Evolutionary conservation across 2,888 invertebrate species (phyloP).

Genomic region (Augochlorella aurata): DNA sequence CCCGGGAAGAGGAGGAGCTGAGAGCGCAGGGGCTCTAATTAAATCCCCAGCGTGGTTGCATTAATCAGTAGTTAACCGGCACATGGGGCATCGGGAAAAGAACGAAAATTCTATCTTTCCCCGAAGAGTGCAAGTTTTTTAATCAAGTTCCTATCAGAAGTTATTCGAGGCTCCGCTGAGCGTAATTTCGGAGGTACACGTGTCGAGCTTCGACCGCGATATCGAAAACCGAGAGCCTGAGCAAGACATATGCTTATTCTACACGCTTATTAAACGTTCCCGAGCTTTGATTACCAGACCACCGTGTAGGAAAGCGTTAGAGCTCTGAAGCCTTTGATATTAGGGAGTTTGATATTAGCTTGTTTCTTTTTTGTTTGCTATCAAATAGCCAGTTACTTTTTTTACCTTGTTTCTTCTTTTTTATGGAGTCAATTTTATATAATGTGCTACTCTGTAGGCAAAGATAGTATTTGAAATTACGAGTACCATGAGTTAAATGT

Average conservation of each 20-base stretch:
- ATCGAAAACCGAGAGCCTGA: constrained; percentile 26
- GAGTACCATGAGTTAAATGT: too few relatives aligned
- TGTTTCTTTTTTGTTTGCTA: not conserved
- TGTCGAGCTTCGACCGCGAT: constrained; percentile 17
- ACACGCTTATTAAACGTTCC: constrained; percentile 29
- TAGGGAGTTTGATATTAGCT: not conserved
- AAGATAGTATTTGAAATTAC: too few relatives aligned
- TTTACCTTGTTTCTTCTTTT: not conserved
- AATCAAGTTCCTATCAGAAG: constrained; percentile 8
- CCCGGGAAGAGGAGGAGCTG: not conserved
- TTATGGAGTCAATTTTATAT: not conserved
- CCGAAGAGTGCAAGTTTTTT: constrained; percentile 5
- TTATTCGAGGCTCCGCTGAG: not conserved
- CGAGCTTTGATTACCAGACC: not conserved
- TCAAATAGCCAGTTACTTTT: not conserved
- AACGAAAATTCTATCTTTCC: not conserved
- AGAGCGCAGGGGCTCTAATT: constrained; percentile 48
- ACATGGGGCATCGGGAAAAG: not conserved
- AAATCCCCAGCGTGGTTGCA: constrained; percentile 35
- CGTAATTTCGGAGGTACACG: not conserved
- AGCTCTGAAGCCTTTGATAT: not conserved
- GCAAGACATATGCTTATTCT: constrained; percentile 23
- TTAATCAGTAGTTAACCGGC: constrained; percentile 34
- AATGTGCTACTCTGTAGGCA: too few relatives aligned
- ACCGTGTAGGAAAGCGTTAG: constrained; percentile 1